These are phyloP conservation scores for Orchestia grillus DNA, from an alignment of 1,140 invertebrate species.

Conservation along the genomic window DNA sequence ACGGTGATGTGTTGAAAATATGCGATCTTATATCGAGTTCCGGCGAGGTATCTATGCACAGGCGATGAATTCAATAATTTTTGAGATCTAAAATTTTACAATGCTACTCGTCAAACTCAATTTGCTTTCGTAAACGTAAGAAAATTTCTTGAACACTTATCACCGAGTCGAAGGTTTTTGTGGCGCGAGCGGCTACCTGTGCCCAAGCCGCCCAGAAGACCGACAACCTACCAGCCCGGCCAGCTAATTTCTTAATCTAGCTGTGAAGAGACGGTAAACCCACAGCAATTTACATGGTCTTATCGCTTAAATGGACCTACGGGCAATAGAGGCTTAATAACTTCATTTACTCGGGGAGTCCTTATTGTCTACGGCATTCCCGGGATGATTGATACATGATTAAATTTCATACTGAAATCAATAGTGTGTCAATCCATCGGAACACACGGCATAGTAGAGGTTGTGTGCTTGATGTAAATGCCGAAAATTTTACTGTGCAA, in stretches of 20 bases:
- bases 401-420: neutral
- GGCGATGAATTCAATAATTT: neutral
- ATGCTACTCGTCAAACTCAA: neutral
- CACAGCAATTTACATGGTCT: conserved; percentile 53
- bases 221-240: conserved; percentile 47
- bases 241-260: conserved; percentile 55
- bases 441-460: neutral
- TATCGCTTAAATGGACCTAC: conserved; percentile 54
- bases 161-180: neutral
- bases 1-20: conserved; percentile 49
- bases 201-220: conserved; percentile 55
- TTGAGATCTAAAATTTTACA: neutral
- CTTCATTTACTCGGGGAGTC: conserved; percentile 23
- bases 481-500: neutral
- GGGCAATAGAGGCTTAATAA: conserved; percentile 40
- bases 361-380: neutral
- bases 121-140: neutral
- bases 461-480: neutral
- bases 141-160: conserved; percentile 19
- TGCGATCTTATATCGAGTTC: conserved; percentile 44
- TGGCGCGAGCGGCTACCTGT: conserved; percentile 51
- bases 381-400: neutral
- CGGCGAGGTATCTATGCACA: neutral
- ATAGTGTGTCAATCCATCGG: neutral
- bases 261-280: conserved; percentile 55